Conservation (phyloP, 2,888 invertebrate genomes). For the Stomorhina lunata region DNA sequence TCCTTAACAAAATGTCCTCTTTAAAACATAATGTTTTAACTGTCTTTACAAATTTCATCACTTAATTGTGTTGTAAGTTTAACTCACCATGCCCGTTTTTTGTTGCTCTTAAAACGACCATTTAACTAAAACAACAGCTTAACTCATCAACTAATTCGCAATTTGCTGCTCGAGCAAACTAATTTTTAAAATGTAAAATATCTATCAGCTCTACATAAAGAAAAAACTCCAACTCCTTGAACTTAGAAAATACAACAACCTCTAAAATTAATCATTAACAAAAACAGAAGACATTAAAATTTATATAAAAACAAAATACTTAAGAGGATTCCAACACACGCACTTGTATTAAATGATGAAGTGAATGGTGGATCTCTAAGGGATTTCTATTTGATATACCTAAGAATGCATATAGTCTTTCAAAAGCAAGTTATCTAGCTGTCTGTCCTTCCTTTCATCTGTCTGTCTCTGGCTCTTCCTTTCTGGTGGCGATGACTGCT, state of each 20-base stretch:
- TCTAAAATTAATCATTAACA: slow-evolving; percentile 56
- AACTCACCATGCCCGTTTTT: background rate
- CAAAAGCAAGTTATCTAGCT: no score
- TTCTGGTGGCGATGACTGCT: slow-evolving; percentile 49
- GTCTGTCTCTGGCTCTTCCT: slow-evolving; percentile 25
- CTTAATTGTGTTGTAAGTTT: slow-evolving; percentile 43
- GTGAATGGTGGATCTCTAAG: background rate
- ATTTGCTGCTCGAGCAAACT: slow-evolving; percentile 28
- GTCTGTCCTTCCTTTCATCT: no score
- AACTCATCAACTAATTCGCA: slow-evolving; percentile 65
- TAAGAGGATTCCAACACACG: slow-evolving; percentile 6
- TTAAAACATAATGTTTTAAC: slow-evolving; percentile 14
- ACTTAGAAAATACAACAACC: slow-evolving; percentile 4
- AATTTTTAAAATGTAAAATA: slow-evolving; percentile 42
- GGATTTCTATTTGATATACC: background rate
- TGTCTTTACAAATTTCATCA: slow-evolving; percentile 56
- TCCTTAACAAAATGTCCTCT: background rate
- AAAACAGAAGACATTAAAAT: slow-evolving; percentile 49
- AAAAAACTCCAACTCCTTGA: background rate
- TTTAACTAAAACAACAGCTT: slow-evolving; percentile 65
- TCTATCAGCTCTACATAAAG: background rate
- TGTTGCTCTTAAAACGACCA: slow-evolving; percentile 25
- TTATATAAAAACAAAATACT: background rate
- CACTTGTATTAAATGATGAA: slow-evolving; percentile 9
- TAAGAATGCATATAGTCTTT: background rate